A percentile compares a stretch with the other conserved stretches of the same genome.
phyloP scores from a whole-genome alignment of 2,888 invertebrate species.

The Caenorhabditis sp. region DNA sequence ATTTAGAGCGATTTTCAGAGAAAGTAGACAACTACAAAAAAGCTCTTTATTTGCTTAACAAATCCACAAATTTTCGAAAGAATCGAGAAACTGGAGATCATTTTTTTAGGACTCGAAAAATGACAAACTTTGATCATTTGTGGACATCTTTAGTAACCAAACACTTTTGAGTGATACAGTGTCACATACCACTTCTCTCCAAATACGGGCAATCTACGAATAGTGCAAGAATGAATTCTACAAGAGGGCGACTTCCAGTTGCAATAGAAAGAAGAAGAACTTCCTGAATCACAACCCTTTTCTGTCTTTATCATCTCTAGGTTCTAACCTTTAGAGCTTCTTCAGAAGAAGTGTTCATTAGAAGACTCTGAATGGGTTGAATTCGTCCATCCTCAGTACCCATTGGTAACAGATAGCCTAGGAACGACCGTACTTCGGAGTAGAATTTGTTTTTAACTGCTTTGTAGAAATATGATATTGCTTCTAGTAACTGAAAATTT shows the following conservation, averaged over 20 bases:
- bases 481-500: constrained; percentile 34
- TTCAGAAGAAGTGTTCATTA: constrained; percentile 36
- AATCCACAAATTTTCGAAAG: too few species aligned
- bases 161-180: too few species aligned
- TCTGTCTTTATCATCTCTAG: neutral
- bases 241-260: constrained; percentile 77
- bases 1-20: too few species aligned
- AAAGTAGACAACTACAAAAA: too few species aligned
- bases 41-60: too few species aligned
- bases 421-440: constrained; percentile 42
- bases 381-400: constrained; percentile 46
- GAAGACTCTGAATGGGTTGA: constrained; percentile 15
- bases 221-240: constrained; percentile 75
- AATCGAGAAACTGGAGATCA: too few species aligned
- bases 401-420: constrained; percentile 25
- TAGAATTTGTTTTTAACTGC: constrained; percentile 44
- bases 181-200: constrained; percentile 71
- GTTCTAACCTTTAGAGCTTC: constrained; percentile 39
- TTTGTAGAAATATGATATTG: constrained; percentile 48
- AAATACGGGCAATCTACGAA: constrained; percentile 72
- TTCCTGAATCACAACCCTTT: constrained; percentile 62
- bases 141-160: too few species aligned
- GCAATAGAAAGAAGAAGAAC: constrained; percentile 75
- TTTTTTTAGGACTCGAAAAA: too few species aligned
- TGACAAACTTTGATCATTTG: too few species aligned